Base-by-base conservation (phyloP, 2,797 vertebrate species). In the Phalanger gymnotis region DNA sequence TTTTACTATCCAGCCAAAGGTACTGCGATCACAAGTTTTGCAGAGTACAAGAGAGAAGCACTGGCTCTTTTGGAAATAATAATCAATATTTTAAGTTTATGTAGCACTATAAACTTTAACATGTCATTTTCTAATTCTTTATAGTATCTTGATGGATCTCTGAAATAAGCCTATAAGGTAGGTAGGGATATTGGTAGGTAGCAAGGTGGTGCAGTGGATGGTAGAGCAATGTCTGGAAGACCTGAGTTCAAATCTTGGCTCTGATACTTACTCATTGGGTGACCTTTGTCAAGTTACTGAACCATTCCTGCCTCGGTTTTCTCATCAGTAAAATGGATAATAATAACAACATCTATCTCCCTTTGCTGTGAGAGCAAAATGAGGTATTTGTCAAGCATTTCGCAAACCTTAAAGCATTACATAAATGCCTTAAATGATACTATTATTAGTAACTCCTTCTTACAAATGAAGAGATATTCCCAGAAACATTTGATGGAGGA, bases 61-160 rank as follows among this genome's bases (percentile, higher is more conserved):
- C 92, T 94, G 90, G 3, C 92, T 92, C n/a, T 73, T 73, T 91
- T 91, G 56, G 95, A 34, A 91, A 92, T 19, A 94, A 73, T 90
- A 53, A 53, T 53, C 61, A 94, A 13, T 28, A 95, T 95, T 93
- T 81, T 81, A n/a, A 81, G 1, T 47, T n/a, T 81, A 19, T 47
- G n/a, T 81, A 47, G 73, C 22, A 81, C 1, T n/a, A 73, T 19
- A 73, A n/a, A 40, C 13, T n/a, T 73, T 73, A 73, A 34, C 34
- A n/a, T 66, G 61, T 66, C 31, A 66, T 66, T 66, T 66, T 66
- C 34, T 66, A 2, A 19, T 66, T n/a, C 66, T 81, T 81, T 47
- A 81, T 47, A 81, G 19, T 81, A 81, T 81, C 27, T 87, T 87
- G 73, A 87, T 47, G 40, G 5, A 51, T 47, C 40, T 87, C 40